Percentiles rank a stretch among this genome's conserved stretches.
phyloP scores from a whole-genome alignment of 2,797 vertebrate genomes.

The Hirundo rustica region DNA sequence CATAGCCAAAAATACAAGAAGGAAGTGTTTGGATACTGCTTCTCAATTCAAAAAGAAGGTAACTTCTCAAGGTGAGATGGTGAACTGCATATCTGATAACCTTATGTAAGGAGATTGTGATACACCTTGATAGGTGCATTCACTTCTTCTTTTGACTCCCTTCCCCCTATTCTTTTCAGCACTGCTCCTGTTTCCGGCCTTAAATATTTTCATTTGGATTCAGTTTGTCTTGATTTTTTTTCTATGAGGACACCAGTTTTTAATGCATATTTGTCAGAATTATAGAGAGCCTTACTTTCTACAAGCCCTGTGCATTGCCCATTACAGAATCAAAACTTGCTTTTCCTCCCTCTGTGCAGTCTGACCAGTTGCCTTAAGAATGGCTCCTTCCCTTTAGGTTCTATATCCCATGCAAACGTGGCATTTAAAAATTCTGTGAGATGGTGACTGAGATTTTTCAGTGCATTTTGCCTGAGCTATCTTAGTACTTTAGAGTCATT shows the following conservation, averaged over 20 bases:
- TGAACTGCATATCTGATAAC: neutral
- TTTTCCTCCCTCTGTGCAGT: neutral
- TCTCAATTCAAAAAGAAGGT: neutral
- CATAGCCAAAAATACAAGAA: neutral
- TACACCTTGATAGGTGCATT: neutral
- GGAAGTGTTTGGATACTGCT: neutral
- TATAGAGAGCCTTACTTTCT: neutral
- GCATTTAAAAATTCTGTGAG: neutral
- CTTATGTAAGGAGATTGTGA: neutral
- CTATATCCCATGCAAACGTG: neutral
- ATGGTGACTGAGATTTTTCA: neutral
- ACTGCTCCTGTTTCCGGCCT: neutral
- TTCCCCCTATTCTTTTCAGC: neutral
- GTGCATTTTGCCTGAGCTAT: neutral
- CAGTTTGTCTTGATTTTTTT: neutral
- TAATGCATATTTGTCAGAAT: neutral
- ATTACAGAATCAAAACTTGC: neutral
- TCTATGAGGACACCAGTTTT: neutral
- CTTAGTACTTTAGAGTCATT: neutral
- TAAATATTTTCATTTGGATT: neutral
- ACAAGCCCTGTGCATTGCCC: neutral
- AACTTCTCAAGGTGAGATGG: neutral
- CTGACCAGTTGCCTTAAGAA: neutral
- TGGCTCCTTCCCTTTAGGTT: neutral
- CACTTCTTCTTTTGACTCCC: neutral